Percentiles rank a stretch among this genome's conserved stretches.
Conservation (phyloP, 2,888 invertebrate species). For the Mesorhabditis belari region DNA sequence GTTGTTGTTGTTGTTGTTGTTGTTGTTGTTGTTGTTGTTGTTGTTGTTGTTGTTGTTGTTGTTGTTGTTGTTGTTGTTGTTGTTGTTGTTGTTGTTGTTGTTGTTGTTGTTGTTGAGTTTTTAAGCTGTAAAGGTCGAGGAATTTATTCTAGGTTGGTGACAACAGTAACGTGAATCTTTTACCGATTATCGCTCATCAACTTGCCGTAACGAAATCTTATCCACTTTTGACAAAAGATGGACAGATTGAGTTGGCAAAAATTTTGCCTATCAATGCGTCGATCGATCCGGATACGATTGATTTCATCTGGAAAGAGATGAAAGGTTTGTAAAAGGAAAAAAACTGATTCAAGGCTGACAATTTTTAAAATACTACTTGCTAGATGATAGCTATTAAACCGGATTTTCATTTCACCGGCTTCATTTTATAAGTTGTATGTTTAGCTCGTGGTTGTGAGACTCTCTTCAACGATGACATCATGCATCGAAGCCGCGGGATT, state of each 20-base stretch:
- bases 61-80: not conserved
- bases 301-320: constrained; percentile 22
- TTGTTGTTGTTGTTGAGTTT: not conserved
- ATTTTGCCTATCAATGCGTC: constrained; percentile 16
- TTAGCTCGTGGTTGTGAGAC: constrained; percentile 14
- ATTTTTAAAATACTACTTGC: too few species aligned
- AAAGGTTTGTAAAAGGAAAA: not conserved
- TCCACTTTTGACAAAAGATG: constrained; percentile 5
- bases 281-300: constrained; percentile 15
- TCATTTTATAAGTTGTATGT: too few species aligned
- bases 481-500: constrained; percentile 24
- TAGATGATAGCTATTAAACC: too few species aligned
- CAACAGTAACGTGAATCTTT: constrained; percentile 24
- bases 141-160: constrained; percentile 18
- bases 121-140: not conserved
- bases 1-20: too few species aligned
- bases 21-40: too few species aligned
- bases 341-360: not conserved
- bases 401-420: too few species aligned
- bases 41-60: too few species aligned
- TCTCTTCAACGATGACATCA: constrained; percentile 30
- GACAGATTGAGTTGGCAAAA: constrained; percentile 16
- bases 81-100: not conserved
- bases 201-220: constrained; percentile 8
- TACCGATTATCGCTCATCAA: constrained; percentile 19